These are phyloP conservation scores for Drosophila yooni DNA, from an alignment of 2,888 invertebrate species.

Conservation along the genomic window DNA sequence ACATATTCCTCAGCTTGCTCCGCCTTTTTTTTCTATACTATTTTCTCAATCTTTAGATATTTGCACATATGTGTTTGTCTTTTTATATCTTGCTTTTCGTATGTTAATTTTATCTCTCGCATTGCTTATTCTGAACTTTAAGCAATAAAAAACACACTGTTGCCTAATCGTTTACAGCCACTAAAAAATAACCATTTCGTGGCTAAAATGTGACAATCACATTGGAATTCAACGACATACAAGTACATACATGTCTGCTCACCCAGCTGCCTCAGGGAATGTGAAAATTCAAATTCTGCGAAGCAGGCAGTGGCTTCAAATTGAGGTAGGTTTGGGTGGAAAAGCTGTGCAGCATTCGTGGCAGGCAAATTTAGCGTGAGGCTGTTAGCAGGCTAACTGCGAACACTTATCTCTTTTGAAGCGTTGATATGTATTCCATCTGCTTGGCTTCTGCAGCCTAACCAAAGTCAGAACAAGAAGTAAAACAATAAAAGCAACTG, in stretches of 20 bases:
- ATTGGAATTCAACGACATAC: slow-evolving; percentile 16
- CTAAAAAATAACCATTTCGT: slow-evolving; percentile 15
- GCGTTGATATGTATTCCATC: slow-evolving; percentile 28
- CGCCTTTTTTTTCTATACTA: neutral
- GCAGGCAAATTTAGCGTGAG: slow-evolving; percentile 37
- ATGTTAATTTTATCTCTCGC: neutral
- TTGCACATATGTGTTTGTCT: neutral
- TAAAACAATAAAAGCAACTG: slow-evolving; percentile 18
- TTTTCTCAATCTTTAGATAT: neutral
- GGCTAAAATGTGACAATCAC: slow-evolving; percentile 38
- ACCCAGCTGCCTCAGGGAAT: neutral
- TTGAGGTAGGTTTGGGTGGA: neutral
- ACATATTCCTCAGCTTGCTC: neutral
- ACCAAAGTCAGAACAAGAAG: slow-evolving; percentile 11
- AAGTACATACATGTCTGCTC: slow-evolving; percentile 22
- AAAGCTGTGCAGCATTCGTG: slow-evolving; percentile 11
- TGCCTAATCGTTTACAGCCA: slow-evolving; percentile 3
- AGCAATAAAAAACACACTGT: neutral
- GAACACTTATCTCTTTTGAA: neutral
- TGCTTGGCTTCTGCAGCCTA: slow-evolving; percentile 30
- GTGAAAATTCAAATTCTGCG: slow-evolving; percentile 5
- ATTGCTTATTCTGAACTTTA: neutral
- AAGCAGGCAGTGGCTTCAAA: neutral
- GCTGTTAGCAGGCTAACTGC: slow-evolving; percentile 14
- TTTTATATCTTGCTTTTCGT: neutral